Evolutionary conservation across 30 jellyfish, hydroid and myxozoan genomes (phyloP), one percentile per base, ranked within the genome.

Genomic region (Calvadosia cruxmelitensis): DNA sequence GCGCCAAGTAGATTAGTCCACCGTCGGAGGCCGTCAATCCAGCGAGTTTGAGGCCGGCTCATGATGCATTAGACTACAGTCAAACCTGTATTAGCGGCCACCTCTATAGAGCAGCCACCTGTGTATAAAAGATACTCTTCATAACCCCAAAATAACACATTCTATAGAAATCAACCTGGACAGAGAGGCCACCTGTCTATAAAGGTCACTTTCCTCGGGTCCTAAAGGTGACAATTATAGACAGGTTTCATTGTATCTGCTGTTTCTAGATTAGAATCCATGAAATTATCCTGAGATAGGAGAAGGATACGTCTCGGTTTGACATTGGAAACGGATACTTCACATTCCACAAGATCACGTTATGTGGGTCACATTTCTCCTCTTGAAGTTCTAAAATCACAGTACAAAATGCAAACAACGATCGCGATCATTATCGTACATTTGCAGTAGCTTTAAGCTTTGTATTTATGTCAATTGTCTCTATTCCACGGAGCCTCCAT

Each of bases 321-420:
- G 96, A 73, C 53, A 85, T 31, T 30, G 96, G 96, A 75, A 85
- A 85, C 0, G 96, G 96, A 71, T 76, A 85, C 63, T 78, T 85
- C 25, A 85, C 96, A 85, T 85, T 74, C 96, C 96, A 85, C 64
- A 76, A 79, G 27, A 85, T 85, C 12, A 79, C 81, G 29, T 61
- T 25, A 13, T 33, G 1, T 10, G 53, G 89, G 49, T 68, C 83
- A 48, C 30, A 29, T 0, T 27, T n/a, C 12, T 31, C 74, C 64
- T 85, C 96, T 0, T 66, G 33, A 35, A 85, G 82, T 64, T 85
- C 96, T 85, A 75, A 69, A 75, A 50, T n/a, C n/a, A n/a, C n/a
- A n/a, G n/a, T n/a, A n/a, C n/a, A n/a, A n/a, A n/a, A n/a, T n/a
- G n/a, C n/a, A n/a, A n/a, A n/a, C n/a, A n/a, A n/a, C n/a, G n/a